Base-by-base conservation (phyloP, 2,113 vertebrate species). In the Lota lota region DNA sequence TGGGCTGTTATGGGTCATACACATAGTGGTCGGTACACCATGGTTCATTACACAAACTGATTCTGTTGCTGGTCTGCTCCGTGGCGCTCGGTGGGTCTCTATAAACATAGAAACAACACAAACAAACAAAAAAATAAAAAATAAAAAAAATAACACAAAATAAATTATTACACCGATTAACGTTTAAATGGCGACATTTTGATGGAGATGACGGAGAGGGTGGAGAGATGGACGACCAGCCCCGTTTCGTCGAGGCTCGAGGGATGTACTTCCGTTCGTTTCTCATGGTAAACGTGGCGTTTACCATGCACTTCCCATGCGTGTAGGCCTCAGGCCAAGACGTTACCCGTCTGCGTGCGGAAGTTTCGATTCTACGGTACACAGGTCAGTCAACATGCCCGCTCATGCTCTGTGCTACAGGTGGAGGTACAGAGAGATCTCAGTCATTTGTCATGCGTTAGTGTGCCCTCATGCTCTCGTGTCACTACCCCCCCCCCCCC, bases 21-120 rank as follows among this genome's bases (percentile, higher is more conserved):
- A 93, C 88, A 93, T 85, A 86, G 91, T 93, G 90, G 92, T 92
- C 75, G 92, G 92, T 72, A 93, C 91, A 90, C 91, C 92, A 89
- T 88, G 89, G 90, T 92, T 93, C 91, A 92, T 91, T 87, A 92
- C 91, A 92, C 91, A 92, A 87, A 93, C 90, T 88, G 91, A 93
- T 77, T 92, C 89, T 87, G 92, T 83, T 85, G 88, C 85, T 86
- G 82, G 85, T 90, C 88, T 88, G 87, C 87, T 88, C 88, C 88
- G 87, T 74, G 85, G 87, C 80, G 85, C 87, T 88, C 87, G 84
- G 85, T 90, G 88, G 84, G 80, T 88, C 86, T 90, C 88, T 90
- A 90, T 79, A 87, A 88, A 90, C 84, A 88, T 88, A 88, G 82
- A 88, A 87, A 82, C 83, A 88, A 76, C 86, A 87, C 86, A 78